These are phyloP conservation scores for Chaetops frenatus DNA, from an alignment of 2,113 vertebrate species.

Conservation along the genomic window DNA sequence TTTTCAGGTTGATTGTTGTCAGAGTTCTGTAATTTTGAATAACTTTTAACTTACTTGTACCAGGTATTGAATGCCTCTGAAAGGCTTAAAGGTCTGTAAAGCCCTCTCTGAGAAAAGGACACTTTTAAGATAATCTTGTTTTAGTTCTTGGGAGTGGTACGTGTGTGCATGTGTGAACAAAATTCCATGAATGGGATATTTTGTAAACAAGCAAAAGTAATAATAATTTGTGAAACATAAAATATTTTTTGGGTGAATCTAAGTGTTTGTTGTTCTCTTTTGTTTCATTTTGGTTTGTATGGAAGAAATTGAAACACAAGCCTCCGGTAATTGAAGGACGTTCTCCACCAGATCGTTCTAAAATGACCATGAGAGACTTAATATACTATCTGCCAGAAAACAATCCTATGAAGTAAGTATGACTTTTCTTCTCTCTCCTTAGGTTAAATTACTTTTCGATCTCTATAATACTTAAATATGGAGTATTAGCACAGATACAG, in stretches of 20 bases:
- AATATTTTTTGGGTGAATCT: neutral
- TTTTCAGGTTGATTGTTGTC: neutral
- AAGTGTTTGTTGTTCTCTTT: neutral
- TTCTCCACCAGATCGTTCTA: slow-evolving; percentile 81
- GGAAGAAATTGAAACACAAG: slow-evolving; percentile 74
- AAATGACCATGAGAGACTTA: slow-evolving; percentile 98
- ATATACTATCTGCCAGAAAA: slow-evolving; percentile 89
- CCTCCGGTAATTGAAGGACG: slow-evolving; percentile 69
- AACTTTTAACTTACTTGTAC: neutral
- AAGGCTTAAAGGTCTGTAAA: neutral
- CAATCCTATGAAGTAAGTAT: slow-evolving; percentile 93
- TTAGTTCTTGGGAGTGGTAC: neutral
- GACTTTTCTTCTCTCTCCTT: neutral
- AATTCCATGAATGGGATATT: neutral
- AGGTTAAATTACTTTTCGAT: neutral
- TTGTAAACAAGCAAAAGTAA: neutral
- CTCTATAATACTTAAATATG: neutral
- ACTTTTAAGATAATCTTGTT: neutral
- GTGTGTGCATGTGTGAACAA: neutral
- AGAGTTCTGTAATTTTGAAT: neutral
- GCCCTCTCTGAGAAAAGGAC: neutral
- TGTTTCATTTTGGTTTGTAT: neutral
- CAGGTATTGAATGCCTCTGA: neutral
- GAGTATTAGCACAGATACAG: neutral
- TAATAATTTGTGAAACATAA: neutral